Percentiles rank a stretch among this genome's conserved stretches.
phyloP scores from a whole-genome alignment of 2,888 invertebrate species.

The Hydropsyche betteni region DNA sequence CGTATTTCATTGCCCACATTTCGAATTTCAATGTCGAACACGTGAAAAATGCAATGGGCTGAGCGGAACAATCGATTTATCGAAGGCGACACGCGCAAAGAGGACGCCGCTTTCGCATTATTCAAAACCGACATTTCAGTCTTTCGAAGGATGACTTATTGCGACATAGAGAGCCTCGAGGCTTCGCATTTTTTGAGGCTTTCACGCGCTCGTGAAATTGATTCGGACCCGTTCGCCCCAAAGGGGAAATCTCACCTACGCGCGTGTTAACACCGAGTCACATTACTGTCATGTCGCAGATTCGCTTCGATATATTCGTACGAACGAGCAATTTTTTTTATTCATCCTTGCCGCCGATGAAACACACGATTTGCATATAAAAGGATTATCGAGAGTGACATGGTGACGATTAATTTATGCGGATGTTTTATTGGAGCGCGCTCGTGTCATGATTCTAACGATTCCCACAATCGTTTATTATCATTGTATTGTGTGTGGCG shows the following conservation, averaged over 20 bases:
- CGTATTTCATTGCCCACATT: no score
- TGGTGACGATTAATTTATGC: slow-evolving; percentile 9
- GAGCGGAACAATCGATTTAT: slow-evolving; percentile 19
- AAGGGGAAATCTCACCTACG: slow-evolving; percentile 33
- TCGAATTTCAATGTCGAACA: no score
- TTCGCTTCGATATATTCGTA: background rate
- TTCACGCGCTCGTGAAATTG: slow-evolving; percentile 16
- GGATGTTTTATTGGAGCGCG: background rate
- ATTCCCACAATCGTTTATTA: no score
- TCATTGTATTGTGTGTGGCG: no score
- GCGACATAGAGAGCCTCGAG: background rate
- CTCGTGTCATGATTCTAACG: no score
- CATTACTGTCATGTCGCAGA: slow-evolving; percentile 36
- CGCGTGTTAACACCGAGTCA: slow-evolving; percentile 36
- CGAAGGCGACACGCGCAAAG: background rate
- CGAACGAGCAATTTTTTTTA: background rate
- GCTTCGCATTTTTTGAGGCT: background rate
- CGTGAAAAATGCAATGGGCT: no score
- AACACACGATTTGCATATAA: slow-evolving; percentile 22
- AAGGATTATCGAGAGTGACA: slow-evolving; percentile 18
- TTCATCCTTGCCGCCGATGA: background rate
- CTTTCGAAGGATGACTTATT: background rate
- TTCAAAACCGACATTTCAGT: slow-evolving; percentile 13
- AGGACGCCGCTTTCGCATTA: background rate
- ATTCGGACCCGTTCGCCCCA: slow-evolving; percentile 1